Base-by-base conservation (phyloP, 1,140 invertebrate species). In the Drosophila bipectinata region DNA sequence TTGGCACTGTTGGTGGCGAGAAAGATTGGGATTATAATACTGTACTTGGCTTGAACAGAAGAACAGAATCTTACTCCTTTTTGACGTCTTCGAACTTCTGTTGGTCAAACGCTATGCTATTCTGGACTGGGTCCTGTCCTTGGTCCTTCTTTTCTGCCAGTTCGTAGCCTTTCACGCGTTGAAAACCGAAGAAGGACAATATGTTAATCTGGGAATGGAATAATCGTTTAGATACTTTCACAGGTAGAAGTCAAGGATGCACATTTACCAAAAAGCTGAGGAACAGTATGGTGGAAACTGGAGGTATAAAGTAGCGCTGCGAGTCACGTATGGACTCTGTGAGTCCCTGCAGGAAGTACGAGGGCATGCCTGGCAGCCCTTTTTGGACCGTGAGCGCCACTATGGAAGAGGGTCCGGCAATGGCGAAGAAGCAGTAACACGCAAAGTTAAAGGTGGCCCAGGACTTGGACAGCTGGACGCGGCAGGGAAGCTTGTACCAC, bases 301-400 rank as follows among this genome's bases (percentile, higher is more conserved):
- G 90, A 7, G 90, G 90, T 52, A 91, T 91, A 21, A 91, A 91
- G 49, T 91, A 91, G 2, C 90, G 64, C 34, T 91, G 90, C 0
- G 90, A 91, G 51, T 90, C 85, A 0, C 90, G 74, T 32, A 91
- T 90, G 5, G 90, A 91, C 75, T 91, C 90, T 1, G 88, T 91
- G 1, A 91, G 75, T 1, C 90, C 90, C 39, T 91, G 90, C n/a
- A 82, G 56, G 44, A 91, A 91, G 47, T 91, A 91, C 4, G 90
- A 91, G 0, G 90, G 90, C 89, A 91, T 91, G 32, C 90, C 90
- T 0, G 68, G 90, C 10, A 91, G 47, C 5, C 90, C 88, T 15
- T 91, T 91, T 57, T 90, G 78, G 4, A 84, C 67, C 0, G 90
- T 91, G 1, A 88, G 26, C 1, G 77, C 56, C 9, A 91, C 90